phyloP scores from a whole-genome alignment of 2,797 vertebrate genomes.

The Zalophus californianus region DNA sequence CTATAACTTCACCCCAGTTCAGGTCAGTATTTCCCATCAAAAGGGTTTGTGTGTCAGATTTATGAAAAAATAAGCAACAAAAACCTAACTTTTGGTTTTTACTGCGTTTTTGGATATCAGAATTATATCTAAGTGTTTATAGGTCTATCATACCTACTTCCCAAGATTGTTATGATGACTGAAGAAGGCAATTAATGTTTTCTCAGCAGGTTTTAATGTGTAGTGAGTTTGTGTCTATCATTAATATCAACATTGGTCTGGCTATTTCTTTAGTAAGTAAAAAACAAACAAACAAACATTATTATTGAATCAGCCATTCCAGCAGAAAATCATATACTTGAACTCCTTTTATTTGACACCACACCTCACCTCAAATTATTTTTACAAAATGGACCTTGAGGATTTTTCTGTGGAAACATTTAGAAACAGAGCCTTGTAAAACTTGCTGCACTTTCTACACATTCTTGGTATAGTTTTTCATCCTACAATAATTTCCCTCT shows the following conservation, averaged over 20 bases:
- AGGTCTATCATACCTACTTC: background rate
- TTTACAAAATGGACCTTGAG: conserved; percentile 12
- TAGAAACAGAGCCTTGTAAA: background rate
- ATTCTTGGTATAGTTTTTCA: background rate
- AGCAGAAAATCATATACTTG: background rate
- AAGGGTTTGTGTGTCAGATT: background rate
- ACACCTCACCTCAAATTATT: conserved; percentile 5
- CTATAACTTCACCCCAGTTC: background rate
- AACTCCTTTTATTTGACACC: conserved; percentile 45
- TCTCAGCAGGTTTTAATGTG: background rate
- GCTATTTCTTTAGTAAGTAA: conserved; percentile 27
- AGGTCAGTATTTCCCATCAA: background rate
- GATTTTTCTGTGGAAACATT: conserved; percentile 25
- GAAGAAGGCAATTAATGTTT: conserved; percentile 1
- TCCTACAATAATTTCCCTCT: background rate
- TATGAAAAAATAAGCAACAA: background rate
- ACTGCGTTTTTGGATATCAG: background rate
- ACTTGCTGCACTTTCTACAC: background rate
- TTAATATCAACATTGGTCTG: background rate
- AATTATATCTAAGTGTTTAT: background rate
- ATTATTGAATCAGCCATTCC: conserved; percentile 54
- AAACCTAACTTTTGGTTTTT: background rate
- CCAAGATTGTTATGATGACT: background rate
- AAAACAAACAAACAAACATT: background rate
- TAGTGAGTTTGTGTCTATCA: background rate